phyloP scores from a whole-genome alignment of 2,888 invertebrate genomes.

The Thecophora atra region DNA sequence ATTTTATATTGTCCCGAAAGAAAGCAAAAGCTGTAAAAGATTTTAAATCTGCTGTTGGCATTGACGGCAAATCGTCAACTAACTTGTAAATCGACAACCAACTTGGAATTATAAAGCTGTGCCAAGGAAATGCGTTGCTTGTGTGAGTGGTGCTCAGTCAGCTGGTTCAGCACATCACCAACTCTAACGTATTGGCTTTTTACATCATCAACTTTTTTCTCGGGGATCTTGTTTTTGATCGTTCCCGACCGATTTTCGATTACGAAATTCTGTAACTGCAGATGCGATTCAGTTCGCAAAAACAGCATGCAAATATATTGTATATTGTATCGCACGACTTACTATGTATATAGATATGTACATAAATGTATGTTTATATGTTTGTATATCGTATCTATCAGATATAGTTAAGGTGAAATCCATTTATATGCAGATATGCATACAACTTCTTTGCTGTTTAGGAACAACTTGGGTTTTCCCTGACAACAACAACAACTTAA shows the following conservation, averaged over 20 bases:
- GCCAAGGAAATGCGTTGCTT: background rate
- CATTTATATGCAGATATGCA: background rate
- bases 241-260: constrained; percentile 6
- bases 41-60: constrained; percentile 51
- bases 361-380: background rate
- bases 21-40: constrained; percentile 19
- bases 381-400: too few species aligned
- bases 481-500: too few species aligned
- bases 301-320: background rate
- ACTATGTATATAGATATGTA: too few species aligned
- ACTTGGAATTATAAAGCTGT: constrained; percentile 56
- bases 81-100: constrained; percentile 55
- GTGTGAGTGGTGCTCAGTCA: background rate
- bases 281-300: background rate
- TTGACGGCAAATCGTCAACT: constrained; percentile 60
- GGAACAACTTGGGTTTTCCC: too few species aligned
- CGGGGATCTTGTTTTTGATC: constrained; percentile 28
- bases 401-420: background rate
- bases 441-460: too few species aligned
- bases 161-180: background rate
- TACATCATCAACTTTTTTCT: constrained; percentile 7
- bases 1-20: background rate
- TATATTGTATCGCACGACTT: too few species aligned
- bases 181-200: background rate
- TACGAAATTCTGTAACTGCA: constrained; percentile 30